Percentiles rank a stretch among this genome's conserved stretches.
Conservation (phyloP, 2,113 vertebrate species). For the Syngnathoides biaculeatus region DNA sequence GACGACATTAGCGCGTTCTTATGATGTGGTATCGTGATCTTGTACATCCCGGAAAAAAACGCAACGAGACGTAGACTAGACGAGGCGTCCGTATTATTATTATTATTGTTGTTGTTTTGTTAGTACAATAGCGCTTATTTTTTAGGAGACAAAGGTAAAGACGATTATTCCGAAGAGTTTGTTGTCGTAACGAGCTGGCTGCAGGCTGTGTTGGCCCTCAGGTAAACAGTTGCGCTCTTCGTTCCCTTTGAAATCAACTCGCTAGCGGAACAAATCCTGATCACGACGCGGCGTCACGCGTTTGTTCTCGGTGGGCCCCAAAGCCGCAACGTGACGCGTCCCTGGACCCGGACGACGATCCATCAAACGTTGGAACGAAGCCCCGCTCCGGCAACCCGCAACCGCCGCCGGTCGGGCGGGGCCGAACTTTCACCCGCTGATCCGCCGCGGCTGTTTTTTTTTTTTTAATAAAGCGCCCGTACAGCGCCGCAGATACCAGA, state of each 20-base stretch:
- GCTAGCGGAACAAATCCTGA: background rate
- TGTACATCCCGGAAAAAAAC: background rate
- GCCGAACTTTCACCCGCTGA: constrained; percentile 43
- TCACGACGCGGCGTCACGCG: background rate
- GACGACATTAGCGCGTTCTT: background rate
- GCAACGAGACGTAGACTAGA: too few relatives aligned
- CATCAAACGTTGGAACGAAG: constrained; percentile 16
- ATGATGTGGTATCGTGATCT: background rate
- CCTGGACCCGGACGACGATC: constrained; percentile 20
- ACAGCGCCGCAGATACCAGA: constrained; percentile 55
- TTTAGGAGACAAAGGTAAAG: background rate
- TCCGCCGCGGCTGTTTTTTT: constrained; percentile 12
- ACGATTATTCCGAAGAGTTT: background rate
- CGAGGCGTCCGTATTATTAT: too few relatives aligned
- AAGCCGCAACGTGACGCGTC: constrained; percentile 6
- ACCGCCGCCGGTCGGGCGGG: constrained; percentile 35
- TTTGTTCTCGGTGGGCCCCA: constrained; percentile 11
- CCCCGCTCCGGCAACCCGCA: constrained; percentile 24
- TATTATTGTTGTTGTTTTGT: too few relatives aligned
- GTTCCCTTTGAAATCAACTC: constrained; percentile 6
- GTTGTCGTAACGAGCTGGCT: constrained; percentile 17
- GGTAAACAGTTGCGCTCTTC: constrained; percentile 23
- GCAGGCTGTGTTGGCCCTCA: constrained; percentile 22
- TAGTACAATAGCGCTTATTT: background rate
- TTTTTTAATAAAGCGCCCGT: constrained; percentile 61